Base-by-base conservation (phyloP, 2,888 invertebrate genomes). In the Lypha dubia region DNA sequence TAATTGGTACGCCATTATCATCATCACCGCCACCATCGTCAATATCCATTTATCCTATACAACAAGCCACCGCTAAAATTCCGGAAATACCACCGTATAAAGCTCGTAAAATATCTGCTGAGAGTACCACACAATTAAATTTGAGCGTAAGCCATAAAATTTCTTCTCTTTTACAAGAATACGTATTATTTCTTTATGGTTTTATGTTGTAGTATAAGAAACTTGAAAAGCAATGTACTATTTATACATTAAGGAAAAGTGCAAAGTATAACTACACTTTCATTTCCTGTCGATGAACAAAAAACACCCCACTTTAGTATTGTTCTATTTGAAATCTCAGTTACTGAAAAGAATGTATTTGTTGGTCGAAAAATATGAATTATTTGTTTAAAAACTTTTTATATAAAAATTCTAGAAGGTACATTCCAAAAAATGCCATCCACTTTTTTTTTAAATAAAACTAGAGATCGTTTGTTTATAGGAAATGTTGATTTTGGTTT, bases 61-160 rank as follows among this genome's bases (percentile, higher is more conserved):
- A 62, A 38, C 79, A 60, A 87, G 32, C 84, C 82, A 82, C 46
- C 86, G 79, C 87, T 86, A 90, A 91, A 90, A 93, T 94, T 83
- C 90, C 93, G 85, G 93, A 93, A 87, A 91, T 91, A 88, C 94
- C 94, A 74, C 94, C 94, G 24, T 84, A 44, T 89, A 93, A 92
- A 88, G 93, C 93, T 22, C 92, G 93, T 86, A 94, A 94, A 89
- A 88, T 90, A 87, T 94, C 94, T n/a, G 93, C 93, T 76, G 94
- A 94, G 89, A 93, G 93, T 92, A 90, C 91, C 63, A 89, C 90
- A 73, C 91, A 91, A 85, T 88, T 91, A 86, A 89, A 91, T 79
- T 88, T 92, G 87, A 91, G 89, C 88, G 92, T 92, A 91, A 92
- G 92, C 86, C 82, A 76, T 85, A 53, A 44, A 85, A 68, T 62